Evolutionary conservation across 23 tunicate species (phyloP), one percentile per base, ranked within the genome.

Genomic region (Halocynthia roretzi): DNA sequence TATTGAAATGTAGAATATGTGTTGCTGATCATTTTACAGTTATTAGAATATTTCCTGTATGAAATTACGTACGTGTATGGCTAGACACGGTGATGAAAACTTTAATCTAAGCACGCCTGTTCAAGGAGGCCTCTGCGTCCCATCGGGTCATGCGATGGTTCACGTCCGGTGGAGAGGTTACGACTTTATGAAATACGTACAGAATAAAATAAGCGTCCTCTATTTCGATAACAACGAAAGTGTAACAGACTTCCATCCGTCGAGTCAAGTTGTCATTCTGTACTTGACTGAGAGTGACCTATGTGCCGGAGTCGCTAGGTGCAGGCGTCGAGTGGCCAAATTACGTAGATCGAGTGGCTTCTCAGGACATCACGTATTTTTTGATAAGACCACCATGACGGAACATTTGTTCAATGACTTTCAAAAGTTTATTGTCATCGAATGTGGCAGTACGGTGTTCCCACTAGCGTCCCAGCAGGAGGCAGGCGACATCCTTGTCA

Each of bases 261-360:
- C 86, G 8, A 50, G 80, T 74, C 75, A 83, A 23, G 20, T 53
- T 15, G 68, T 71, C 54, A 61, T 83, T 10, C 51, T 83, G 6
- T 83, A 83, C 48, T 54, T 83, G 18, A 83, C 86, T 6, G 86
- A 83, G 66, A 83, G 77, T 73, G 86, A 83, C 61, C 75, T 83
- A 53, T 23, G 75, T 40, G 64, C 86, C 10, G 20, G 8, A 18
- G 55, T 54, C 23, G 49, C 40, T 6, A 53, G 53, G 7, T 50
- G 66, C 52, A 63, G 60, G 20, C 69, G 80, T 12, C 76, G 86
- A 72, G 57, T 83, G 54, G 86, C 86, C 8, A 83, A 83, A 51
- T 54, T 83, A 23, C 80, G 86, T 6, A 83, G 75, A 18, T 57
- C 80, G 7, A 10, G 54, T 50, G 80, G 80, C 17, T 53, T 83